Base-by-base conservation (phyloP, 2,113 vertebrate species). In the Cephalopterus ornatus region DNA sequence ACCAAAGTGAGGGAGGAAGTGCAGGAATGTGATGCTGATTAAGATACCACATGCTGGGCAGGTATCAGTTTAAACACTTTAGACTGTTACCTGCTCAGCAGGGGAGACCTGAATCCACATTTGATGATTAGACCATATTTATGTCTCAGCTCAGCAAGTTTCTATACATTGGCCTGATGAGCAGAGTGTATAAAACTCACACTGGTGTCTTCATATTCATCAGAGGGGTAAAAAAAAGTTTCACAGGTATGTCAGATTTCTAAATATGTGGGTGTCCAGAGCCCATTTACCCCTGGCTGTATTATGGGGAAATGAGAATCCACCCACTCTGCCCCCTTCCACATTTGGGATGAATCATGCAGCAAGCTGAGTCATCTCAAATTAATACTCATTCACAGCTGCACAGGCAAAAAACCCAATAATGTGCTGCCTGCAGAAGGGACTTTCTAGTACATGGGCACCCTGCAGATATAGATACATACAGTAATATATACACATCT, bases 21-120 rank as follows among this genome's bases (percentile, higher is more conserved):
- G 56, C 74, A 91, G 90, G 91, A 96, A 95, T 96, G 85, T 39
- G 89, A 70, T 87, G 80, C 97, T 97, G 97, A 97, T 97, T 97
- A 96, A 96, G 95, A 92, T 89, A 65, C 97, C 93, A 76, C 96
- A 96, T 89, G 95, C 97, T 96, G 97, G 88, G 96, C 72, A 96
- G 97, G 89, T 97, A 97, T 97, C 92, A 96, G 93, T 89, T 97
- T 96, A 97, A 97, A 97, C 97, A 95, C 83, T 97, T 97, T 95
- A 96, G 95, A 95, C 95, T 96, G 96, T 96, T 96, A 96, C 97
- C 87, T 92, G 94, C 96, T 94, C 97, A 89, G 95, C 92, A 77
- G 97, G 96, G 52, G 80, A 85, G 79, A 91, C 61, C 71, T 89
- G 91, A 85, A 97, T 79, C 91, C 76, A 85, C 88, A 74, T 93